These are phyloP conservation scores for Rosalia funebris DNA, from an alignment of 2,888 invertebrate genomes.

Conservation along the genomic window DNA sequence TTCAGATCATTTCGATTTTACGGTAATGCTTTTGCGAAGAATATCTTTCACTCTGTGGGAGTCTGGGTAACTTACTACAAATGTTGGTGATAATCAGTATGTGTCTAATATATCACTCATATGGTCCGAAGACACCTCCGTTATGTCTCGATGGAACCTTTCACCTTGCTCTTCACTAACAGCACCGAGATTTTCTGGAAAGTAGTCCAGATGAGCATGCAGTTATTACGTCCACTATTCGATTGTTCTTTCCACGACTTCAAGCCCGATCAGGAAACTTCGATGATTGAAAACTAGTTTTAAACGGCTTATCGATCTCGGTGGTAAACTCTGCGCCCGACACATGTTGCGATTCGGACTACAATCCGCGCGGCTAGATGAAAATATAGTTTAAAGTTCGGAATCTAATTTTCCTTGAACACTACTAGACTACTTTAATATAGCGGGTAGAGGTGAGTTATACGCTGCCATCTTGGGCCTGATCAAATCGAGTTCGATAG, in stretches of 20 bases:
- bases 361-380: slow-evolving; percentile 4
- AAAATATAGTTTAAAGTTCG: slow-evolving; percentile 39
- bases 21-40: no score
- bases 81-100: no score
- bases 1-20: no score
- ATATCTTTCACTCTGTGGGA: no score
- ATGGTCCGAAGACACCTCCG: no score
- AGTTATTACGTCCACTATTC: no score
- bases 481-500: slow-evolving; percentile 17
- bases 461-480: slow-evolving; percentile 18
- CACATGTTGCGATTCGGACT: background rate
- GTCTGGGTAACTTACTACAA: no score
- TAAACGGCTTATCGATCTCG: slow-evolving; percentile 39
- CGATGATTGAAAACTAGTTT: slow-evolving; percentile 37
- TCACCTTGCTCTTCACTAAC: no score
- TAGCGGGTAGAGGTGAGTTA: slow-evolving; percentile 33
- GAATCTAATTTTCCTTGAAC: slow-evolving; percentile 38
- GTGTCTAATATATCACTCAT: no score
- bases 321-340: background rate
- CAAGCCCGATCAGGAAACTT: slow-evolving; percentile 31
- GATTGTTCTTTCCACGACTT: background rate
- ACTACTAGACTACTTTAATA: slow-evolving; percentile 30
- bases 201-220: no score
- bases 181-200: no score
- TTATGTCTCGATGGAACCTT: no score